phyloP scores from a whole-genome alignment of 2,113 vertebrate species.

The Progne subis region DNA sequence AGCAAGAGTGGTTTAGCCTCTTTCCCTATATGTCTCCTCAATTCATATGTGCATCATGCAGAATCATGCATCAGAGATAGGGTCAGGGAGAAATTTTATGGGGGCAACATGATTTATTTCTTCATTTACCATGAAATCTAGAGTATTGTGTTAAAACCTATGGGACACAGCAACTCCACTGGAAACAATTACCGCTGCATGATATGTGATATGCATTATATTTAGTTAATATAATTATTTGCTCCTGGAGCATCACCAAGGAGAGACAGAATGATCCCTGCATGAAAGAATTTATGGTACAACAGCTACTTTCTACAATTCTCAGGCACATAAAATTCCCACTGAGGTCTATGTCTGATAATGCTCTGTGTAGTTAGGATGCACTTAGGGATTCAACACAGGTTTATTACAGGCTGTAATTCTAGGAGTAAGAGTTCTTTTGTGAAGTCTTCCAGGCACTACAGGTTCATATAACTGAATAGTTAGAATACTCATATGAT shows the following conservation, averaged over 20 bases:
- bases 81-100: slow-evolving; percentile 16
- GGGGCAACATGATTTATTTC: slow-evolving; percentile 15
- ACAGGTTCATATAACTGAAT: background rate
- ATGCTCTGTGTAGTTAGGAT: background rate
- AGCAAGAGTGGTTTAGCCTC: background rate
- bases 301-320: slow-evolving; percentile 2
- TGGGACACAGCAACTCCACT: slow-evolving; percentile 2
- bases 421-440: slow-evolving; percentile 12
- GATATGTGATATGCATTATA: slow-evolving; percentile 22
- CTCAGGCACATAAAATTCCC: slow-evolving; percentile 35
- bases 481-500: background rate
- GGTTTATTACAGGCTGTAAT: slow-evolving; percentile 47
- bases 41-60: background rate
- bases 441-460: background rate
- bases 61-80: background rate
- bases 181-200: slow-evolving; percentile 14
- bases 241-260: slow-evolving; percentile 21
- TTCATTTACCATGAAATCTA: slow-evolving; percentile 48
- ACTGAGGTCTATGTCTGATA: background rate
- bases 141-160: slow-evolving; percentile 23
- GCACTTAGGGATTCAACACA: background rate
- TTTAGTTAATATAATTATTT: slow-evolving; percentile 49
- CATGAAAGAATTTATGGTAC: slow-evolving; percentile 40
- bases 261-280: slow-evolving; percentile 6
- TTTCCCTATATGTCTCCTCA: background rate